Base-by-base conservation (phyloP, 2,797 vertebrate genomes). In the Malacoraja senta region DNA sequence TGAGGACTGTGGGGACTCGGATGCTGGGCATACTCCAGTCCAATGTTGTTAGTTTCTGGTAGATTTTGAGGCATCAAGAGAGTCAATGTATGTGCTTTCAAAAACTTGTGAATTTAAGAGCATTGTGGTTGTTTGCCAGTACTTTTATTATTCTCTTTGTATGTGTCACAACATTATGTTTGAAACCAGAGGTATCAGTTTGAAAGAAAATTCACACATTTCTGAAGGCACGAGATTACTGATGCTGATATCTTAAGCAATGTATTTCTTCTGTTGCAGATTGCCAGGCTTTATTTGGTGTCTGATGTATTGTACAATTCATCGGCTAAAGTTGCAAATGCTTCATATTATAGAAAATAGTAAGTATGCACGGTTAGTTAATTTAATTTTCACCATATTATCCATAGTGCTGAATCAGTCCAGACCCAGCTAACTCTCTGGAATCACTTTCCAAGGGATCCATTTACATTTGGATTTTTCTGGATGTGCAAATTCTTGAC, bases 271-370 rank as follows among this genome's bases (percentile, higher is more conserved):
- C 76, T 93, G 0, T 96, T 96, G 93, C 94, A 99, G 99, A 99
- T 99, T 93, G 99, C 99, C 94, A 97, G 99, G 94, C 97, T 99
- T 84, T 99, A 99, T 96, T 96, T 99, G 13, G 99, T 99, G 94
- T 99, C 99, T 0, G 99, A 99, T 96, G 99, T 99, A 94, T 96
- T 99, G 88, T 99, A 99, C 95, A 99, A 99, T 96, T 99, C 99
- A 79, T 99, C 98, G 93, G 99, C 99, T 95, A 99, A 99, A 98
- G 99, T 99, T 94, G 94, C 98, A 95, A 99, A 99, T 94, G 99
- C 99, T 80, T 99, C 99, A 74, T 99, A 99, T 96, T 99, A 99
- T 94, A 98, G 99, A 95, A 99, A 99, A 98, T 99, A 97, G 99
- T 99, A 97, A 98, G 99, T 98, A 96, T 93, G 0, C 77, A 74